A percentile compares a stretch with the other conserved stretches of the same genome.
Evolutionary conservation across 2,888 invertebrate genomes (phyloP).

Genomic region (Melieria picta): DNA sequence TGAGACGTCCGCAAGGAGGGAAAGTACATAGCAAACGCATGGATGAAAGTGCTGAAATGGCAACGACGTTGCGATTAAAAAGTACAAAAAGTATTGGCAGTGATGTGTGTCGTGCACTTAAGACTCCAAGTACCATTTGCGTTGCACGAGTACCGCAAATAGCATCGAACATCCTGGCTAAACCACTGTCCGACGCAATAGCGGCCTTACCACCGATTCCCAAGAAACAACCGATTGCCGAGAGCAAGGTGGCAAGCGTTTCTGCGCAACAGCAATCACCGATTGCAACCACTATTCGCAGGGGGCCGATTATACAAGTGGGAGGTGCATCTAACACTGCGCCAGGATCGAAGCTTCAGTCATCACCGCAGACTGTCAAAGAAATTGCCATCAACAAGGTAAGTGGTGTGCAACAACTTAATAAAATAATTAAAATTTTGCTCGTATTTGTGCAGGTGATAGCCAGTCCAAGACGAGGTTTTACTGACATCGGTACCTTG

Average conservation of each 20-base stretch:
- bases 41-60: constrained; percentile 38
- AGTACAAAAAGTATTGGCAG: background rate
- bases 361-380: constrained; percentile 51
- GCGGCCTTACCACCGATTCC: constrained; percentile 42
- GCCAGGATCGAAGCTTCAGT: constrained; percentile 16
- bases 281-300: constrained; percentile 41
- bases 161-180: background rate
- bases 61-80: background rate
- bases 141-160: background rate
- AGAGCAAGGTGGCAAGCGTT: background rate
- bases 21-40: constrained; percentile 41
- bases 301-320: constrained; percentile 50
- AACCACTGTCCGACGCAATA: constrained; percentile 28
- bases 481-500: constrained; percentile 48
- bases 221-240: constrained; percentile 25
- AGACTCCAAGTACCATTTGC: no score
- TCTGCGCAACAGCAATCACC: constrained; percentile 20
- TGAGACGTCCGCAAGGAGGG: constrained; percentile 34
- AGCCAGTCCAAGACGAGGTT: constrained; percentile 52
- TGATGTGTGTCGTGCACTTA: constrained; percentile 7
- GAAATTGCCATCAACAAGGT: constrained; percentile 61
- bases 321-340: constrained; percentile 24
- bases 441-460: constrained; percentile 40
- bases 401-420: constrained; percentile 2
- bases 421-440: background rate